Percentiles rank a stretch among this genome's conserved stretches.
Conservation (phyloP, 1,140 invertebrate species). For the Apis mellifera region Amel_HAv3.1 CM009945.2:5414501-5415000, state of each 20-base stretch:
- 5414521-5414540: no score
- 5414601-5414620: no score
- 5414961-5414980: neutral
- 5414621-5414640: neutral
- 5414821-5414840: constrained; percentile 25
- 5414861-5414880: constrained; percentile 28
- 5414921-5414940: constrained; percentile 58
- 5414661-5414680: neutral
- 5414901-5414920: constrained; percentile 28
- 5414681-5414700: neutral
- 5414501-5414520: neutral
- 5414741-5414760: neutral
- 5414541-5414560: no score
- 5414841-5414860: constrained; percentile 53
- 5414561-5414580: no score
- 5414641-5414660: neutral
- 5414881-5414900: constrained; percentile 46
- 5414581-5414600: no score
- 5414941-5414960: constrained; percentile 61
- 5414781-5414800: constrained; percentile 45
- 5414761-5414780: constrained; percentile 27
- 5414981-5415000: constrained; percentile 51
- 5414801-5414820: neutral
- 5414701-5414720: neutral
- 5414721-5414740: neutral